Percentiles rank a stretch among this genome's conserved stretches.
These are phyloP conservation scores for Netelia fuscicornis DNA, from an alignment of 2,888 invertebrate species.

Conservation along the genomic window DNA sequence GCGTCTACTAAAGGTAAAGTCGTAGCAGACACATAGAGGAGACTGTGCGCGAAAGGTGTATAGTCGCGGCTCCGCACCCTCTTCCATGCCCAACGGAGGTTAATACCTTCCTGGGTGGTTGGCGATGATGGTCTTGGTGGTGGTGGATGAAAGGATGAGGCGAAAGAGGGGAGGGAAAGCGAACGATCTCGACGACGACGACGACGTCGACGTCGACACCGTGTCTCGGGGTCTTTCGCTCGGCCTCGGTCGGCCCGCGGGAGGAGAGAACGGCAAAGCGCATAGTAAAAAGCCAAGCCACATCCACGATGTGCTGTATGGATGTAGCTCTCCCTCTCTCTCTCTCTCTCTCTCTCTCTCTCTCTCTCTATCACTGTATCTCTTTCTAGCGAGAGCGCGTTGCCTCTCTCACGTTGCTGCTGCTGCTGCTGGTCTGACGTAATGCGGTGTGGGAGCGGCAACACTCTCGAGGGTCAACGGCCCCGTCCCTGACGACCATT, in stretches of 20 bases:
- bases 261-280: background rate
- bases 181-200: constrained; percentile 59
- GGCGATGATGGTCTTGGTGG: constrained; percentile 3
- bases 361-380: background rate
- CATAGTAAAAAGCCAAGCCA: background rate
- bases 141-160: constrained; percentile 33
- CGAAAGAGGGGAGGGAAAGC: constrained; percentile 6
- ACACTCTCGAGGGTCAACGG: constrained; percentile 76
- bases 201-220: constrained; percentile 59
- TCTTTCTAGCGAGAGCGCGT: background rate
- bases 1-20: constrained; percentile 22
- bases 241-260: background rate
- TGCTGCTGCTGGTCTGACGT: constrained; percentile 74
- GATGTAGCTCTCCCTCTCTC: background rate
- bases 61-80: constrained; percentile 51
- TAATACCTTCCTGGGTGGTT: constrained; percentile 64
- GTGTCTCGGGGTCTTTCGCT: constrained; percentile 31
- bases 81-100: constrained; percentile 56
- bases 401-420: background rate
- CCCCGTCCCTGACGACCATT: constrained; percentile 75
- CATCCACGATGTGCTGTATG: background rate
- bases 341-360: background rate
- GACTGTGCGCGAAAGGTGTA: background rate
- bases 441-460: constrained; percentile 79
- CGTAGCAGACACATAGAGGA: constrained; percentile 14